A percentile compares a stretch with the other conserved stretches of the same genome.
Conservation (phyloP, 2,888 invertebrate genomes). For the Thalpophila matura region DNA sequence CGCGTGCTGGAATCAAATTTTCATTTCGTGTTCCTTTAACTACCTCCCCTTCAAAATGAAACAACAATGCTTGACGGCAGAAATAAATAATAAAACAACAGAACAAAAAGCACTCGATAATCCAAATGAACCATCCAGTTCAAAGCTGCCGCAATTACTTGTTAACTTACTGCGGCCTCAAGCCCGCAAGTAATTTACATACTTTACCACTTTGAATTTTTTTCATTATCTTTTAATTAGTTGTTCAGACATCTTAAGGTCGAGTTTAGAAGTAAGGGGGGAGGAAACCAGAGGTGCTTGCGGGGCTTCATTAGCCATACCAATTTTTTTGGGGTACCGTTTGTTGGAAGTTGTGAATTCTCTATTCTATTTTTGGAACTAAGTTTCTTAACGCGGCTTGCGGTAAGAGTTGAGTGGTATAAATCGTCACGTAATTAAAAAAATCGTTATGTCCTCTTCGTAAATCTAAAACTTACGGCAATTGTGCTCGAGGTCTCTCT, state of each 20-base stretch:
- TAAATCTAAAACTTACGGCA: too few species aligned
- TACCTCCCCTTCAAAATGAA: too few species aligned
- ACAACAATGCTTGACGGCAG: too few species aligned
- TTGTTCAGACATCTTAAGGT: conserved; percentile 70
- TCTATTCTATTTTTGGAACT: too few species aligned
- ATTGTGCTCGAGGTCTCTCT: too few species aligned
- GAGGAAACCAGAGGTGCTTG: conserved; percentile 45
- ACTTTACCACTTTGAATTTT: conserved; percentile 75
- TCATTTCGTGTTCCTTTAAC: too few species aligned
- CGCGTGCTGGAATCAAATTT: too few species aligned
- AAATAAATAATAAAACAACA: conserved; percentile 25
- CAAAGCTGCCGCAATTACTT: conserved; percentile 57
- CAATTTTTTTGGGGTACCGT: conserved; percentile 29
- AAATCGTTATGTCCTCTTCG: too few species aligned
- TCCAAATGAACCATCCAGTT: conserved; percentile 43
- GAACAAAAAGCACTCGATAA: conserved; percentile 37
- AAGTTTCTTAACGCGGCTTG: too few species aligned
- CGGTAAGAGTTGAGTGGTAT: too few species aligned
- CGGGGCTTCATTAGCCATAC: conserved; percentile 65
- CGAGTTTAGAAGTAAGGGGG: conserved; percentile 62
- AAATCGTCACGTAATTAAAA: too few species aligned
- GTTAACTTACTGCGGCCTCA: conserved; percentile 56
- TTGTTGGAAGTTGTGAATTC: too few species aligned
- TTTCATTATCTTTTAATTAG: conserved; percentile 85
- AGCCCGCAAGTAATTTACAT: conserved; percentile 78